These are phyloP conservation scores for Protonemura montana DNA, from an alignment of 2,888 invertebrate species.

Conservation along the genomic window DNA sequence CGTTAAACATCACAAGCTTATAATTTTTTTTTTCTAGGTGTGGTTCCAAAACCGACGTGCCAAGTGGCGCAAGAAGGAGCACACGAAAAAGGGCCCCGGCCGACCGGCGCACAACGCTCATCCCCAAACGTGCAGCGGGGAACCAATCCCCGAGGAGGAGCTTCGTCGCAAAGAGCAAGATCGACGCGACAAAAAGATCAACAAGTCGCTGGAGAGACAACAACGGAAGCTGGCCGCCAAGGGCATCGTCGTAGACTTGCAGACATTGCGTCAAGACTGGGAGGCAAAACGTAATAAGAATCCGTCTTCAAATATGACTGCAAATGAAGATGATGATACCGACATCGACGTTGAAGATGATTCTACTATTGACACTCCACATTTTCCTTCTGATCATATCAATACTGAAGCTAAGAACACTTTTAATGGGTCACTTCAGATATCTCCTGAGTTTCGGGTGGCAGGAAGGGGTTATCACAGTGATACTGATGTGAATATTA, in stretches of 20 bases:
- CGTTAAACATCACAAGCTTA: neutral
- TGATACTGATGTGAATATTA: slow-evolving; percentile 31
- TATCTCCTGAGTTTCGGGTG: neutral
- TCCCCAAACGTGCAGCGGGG: slow-evolving; percentile 96
- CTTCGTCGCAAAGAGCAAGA: slow-evolving; percentile 85
- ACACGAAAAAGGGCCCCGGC: slow-evolving; percentile 98
- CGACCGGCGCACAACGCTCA: slow-evolving; percentile 98
- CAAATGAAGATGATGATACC: slow-evolving; percentile 44
- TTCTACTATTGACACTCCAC: slow-evolving; percentile 24
- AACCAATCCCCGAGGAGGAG: slow-evolving; percentile 94
- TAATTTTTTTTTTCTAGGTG: slow-evolving; percentile 70
- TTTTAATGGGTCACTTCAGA: neutral
- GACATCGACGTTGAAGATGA: slow-evolving; percentile 47
- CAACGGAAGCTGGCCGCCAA: slow-evolving; percentile 91
- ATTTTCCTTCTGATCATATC: neutral
- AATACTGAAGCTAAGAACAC: neutral
- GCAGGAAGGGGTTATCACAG: neutral
- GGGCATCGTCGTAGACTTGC: slow-evolving; percentile 66
- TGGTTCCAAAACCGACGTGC: slow-evolving; percentile 99
- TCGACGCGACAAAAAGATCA: slow-evolving; percentile 87
- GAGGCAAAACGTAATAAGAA: slow-evolving; percentile 44
- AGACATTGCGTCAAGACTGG: slow-evolving; percentile 40
- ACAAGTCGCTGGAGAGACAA: slow-evolving; percentile 90
- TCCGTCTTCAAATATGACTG: neutral
- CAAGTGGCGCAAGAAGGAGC: slow-evolving; percentile 99